Evolutionary conservation across 2,888 invertebrate species (phyloP).

Genomic region (Chirona hameri): DNA sequence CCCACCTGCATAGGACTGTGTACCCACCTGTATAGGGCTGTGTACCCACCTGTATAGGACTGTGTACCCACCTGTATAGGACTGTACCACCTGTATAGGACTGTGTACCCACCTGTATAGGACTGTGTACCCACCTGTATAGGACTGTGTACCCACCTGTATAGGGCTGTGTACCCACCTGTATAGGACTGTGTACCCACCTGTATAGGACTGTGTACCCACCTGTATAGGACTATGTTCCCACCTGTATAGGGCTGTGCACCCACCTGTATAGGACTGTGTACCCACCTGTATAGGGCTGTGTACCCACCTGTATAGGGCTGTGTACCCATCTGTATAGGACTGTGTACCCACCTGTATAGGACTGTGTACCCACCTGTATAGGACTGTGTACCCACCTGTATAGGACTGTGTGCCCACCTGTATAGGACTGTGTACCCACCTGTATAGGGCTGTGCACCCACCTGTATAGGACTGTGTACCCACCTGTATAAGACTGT

Average conservation of each 20-base stretch:
- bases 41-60: not conserved
- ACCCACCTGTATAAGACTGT: not conserved
- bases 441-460: not conserved
- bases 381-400: not conserved
- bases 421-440: not conserved
- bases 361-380: not conserved
- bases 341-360: not conserved
- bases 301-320: not conserved
- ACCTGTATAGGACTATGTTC: no score
- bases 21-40: not conserved
- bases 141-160: not conserved
- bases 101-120: not conserved
- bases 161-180: not conserved
- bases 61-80: not conserved
- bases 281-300: not conserved
- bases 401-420: not conserved
- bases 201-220: not conserved
- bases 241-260: no score
- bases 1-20: no score
- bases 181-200: not conserved
- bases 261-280: not conserved
- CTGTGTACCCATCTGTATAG: not conserved
- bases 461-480: not conserved
- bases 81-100: no score
- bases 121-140: not conserved